Conservation (phyloP, 1,140 invertebrate genomes). For the Drosophila simulans region DNA sequence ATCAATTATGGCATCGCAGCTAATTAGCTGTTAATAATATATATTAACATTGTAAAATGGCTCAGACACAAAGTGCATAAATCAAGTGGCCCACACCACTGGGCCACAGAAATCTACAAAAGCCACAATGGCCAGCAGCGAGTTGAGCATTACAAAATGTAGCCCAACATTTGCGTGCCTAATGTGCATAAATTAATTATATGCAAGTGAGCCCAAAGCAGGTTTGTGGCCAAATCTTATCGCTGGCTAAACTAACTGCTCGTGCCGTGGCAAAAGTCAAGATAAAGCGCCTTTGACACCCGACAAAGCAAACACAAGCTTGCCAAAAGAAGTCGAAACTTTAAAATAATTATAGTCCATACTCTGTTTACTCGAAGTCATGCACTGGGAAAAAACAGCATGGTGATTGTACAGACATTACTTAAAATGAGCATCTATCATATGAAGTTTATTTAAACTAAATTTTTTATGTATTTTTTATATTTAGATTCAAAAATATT, state of each 20-base stretch:
- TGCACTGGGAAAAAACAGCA: neutral
- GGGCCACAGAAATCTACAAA: constrained; percentile 2
- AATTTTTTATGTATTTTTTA: too few species aligned
- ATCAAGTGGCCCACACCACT: constrained; percentile 43
- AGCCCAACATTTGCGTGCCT: constrained; percentile 67
- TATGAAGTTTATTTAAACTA: too few species aligned
- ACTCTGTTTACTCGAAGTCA: neutral
- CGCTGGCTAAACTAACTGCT: constrained; percentile 60
- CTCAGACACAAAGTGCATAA: constrained; percentile 71
- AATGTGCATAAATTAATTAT: constrained; percentile 79
- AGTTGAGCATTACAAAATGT: constrained; percentile 43
- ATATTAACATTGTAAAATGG: constrained; percentile 74
- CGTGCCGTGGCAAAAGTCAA: constrained; percentile 42
- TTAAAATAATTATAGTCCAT: constrained; percentile 67
- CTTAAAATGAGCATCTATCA: too few species aligned
- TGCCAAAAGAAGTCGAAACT: constrained; percentile 53
- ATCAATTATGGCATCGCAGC: constrained; percentile 67
- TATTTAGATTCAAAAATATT: too few species aligned
- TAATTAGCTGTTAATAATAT: constrained; percentile 83
- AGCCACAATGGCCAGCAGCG: constrained; percentile 40
- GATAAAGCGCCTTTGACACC: constrained; percentile 61
- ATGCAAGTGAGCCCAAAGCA: constrained; percentile 23
- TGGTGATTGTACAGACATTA: neutral
- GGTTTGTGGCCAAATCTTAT: constrained; percentile 53
- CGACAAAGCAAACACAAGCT: constrained; percentile 59